Percentiles rank a stretch among this genome's conserved stretches.
These are phyloP conservation scores for Ammospiza maritima DNA, from an alignment of 2,797 vertebrate genomes.

Conservation along the genomic window DNA sequence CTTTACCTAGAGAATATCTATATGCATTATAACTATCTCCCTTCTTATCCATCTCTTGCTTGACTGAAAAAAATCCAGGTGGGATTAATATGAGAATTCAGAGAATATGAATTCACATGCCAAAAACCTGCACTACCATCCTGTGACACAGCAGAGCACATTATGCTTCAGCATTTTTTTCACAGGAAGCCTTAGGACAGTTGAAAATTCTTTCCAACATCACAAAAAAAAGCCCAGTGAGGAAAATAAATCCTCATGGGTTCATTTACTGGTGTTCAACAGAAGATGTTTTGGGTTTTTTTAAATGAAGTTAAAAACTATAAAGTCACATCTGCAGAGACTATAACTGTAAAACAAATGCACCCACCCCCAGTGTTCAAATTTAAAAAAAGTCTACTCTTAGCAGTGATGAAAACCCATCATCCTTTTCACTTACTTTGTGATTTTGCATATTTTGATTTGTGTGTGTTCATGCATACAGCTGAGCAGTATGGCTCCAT, in stretches of 20 bases:
- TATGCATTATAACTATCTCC: background rate
- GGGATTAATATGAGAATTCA: background rate
- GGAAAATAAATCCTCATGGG: background rate
- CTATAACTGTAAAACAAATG: background rate
- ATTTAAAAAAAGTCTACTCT: background rate
- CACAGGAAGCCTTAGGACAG: background rate
- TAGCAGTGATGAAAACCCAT: slow-evolving; percentile 26
- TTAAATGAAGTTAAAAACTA: background rate
- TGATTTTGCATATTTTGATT: slow-evolving; percentile 86
- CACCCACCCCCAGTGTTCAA: background rate
- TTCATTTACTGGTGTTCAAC: background rate
- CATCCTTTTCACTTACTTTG: slow-evolving; percentile 80
- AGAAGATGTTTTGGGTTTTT: background rate
- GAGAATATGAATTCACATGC: background rate
- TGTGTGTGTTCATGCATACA: slow-evolving; percentile 92
- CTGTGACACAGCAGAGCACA: background rate
- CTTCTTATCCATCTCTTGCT: background rate
- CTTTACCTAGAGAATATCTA: background rate
- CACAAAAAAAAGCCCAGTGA: background rate
- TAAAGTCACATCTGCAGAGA: background rate
- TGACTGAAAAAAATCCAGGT: background rate
- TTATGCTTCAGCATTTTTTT: background rate
- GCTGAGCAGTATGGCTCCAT: slow-evolving; percentile 96
- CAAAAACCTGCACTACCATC: background rate
- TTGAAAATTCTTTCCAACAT: background rate